Base-by-base conservation (phyloP, 2,113 vertebrate genomes). In the Panurus biarmicus region DNA sequence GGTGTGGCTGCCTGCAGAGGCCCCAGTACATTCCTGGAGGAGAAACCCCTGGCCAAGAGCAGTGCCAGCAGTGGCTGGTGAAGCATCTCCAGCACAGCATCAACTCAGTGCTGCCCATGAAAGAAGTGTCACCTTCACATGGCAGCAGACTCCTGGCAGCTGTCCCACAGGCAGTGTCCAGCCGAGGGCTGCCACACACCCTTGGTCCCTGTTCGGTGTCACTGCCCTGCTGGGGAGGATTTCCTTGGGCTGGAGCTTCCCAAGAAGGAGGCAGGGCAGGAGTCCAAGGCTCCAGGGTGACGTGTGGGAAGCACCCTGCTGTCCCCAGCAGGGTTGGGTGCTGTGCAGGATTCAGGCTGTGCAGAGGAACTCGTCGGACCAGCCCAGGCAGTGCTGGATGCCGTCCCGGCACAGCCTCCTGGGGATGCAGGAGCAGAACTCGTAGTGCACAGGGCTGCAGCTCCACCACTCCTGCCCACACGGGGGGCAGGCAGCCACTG, bases 351-450 rank as follows among this genome's bases (percentile, higher is more conserved):
- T 47, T 97, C 95, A 97, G 0, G 72, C 92, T 4, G 54, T 87
- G 89, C 98, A 98, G 85, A 48, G 1, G 12, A 97, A 96, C 85
- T 98, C 98, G 7, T 98, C 98, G 0, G 98, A 98, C 98, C 98
- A 98, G 93, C 97, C 94, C 2, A 66, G 74, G 76, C 98, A 98
- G 91, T 98, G 97, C 87, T 98, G 98, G 57, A 91, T 7, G 0
- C 62, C 87, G 1, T 98, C 98, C 65, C 3, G 67, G 84, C 98
- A 98, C 83, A 98, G 93, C 16, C 16, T 77, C 61, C 94, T 95
- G 6, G 98, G 98, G 66, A 98, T 47, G 35, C 98, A 98, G 92
- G 79, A 77, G 33, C 98, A 98, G 84, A 97, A 98, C 51, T 84
- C 29, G 12, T 95, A 96, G 74, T 98, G 56, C 70, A 95, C 95